These are phyloP conservation scores for Zosterops lateralis DNA, from an alignment of 2,113 vertebrate species.

Conservation along the genomic window DNA sequence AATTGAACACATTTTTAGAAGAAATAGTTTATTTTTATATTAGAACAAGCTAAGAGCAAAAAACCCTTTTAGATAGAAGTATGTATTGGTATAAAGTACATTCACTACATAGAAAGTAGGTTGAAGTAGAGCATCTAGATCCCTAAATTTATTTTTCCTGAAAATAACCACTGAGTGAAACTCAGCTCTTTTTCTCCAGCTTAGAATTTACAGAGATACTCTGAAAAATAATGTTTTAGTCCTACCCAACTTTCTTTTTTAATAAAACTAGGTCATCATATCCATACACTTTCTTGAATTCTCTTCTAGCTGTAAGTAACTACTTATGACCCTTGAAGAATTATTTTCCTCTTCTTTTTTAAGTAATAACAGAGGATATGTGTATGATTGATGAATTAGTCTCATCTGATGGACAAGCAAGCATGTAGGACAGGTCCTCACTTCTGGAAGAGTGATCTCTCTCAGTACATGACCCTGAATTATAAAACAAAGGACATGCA, in stretches of 20 bases:
- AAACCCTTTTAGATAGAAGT: background rate
- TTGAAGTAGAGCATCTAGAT: background rate
- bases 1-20: background rate
- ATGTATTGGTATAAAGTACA: accelerated
- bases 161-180: background rate
- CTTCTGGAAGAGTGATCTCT: background rate
- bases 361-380: background rate
- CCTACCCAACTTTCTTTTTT: background rate
- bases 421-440: background rate
- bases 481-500: background rate
- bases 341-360: background rate
- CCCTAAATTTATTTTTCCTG: background rate
- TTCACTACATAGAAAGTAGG: background rate
- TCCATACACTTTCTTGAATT: background rate
- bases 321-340: background rate
- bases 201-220: background rate
- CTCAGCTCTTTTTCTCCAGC: background rate
- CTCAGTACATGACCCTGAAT: background rate
- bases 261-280: background rate
- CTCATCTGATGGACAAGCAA: background rate
- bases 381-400: background rate
- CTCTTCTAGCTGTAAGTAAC: background rate
- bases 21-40: background rate
- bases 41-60: background rate
- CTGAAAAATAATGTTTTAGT: background rate